phyloP scores from a whole-genome alignment of 2,113 vertebrate species.

The mouse (Mus musculus) region DNA sequence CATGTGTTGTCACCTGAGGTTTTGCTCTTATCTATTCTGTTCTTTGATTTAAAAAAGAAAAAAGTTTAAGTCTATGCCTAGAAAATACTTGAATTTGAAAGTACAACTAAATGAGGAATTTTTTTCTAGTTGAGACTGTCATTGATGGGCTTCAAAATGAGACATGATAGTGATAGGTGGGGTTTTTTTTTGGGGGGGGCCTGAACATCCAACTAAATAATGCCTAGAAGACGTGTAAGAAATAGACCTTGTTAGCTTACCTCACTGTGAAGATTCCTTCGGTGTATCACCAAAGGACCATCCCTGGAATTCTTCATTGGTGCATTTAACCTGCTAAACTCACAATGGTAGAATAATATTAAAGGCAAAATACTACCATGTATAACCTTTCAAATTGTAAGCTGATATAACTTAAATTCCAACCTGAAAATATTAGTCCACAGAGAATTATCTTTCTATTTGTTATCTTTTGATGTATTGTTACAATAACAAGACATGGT shows the following conservation, averaged over 20 bases:
- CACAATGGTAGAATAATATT: constrained; percentile 45
- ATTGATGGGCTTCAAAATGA: constrained; percentile 14
- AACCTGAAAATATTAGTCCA: constrained; percentile 65
- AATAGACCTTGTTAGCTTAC: constrained; percentile 43
- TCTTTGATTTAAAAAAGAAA: neutral
- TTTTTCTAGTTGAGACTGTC: constrained; percentile 3
- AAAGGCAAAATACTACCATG: constrained; percentile 47
- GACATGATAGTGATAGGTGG: constrained; percentile 3
- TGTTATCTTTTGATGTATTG: constrained; percentile 67
- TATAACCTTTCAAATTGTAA: constrained; percentile 52
- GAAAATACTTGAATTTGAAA: constrained; percentile 46
- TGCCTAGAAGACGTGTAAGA: constrained; percentile 16
- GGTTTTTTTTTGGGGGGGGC: constrained; percentile 39
- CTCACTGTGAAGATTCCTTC: constrained; percentile 49
- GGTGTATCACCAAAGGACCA: constrained; percentile 32
- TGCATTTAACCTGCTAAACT: constrained; percentile 51
- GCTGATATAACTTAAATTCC: constrained; percentile 65
- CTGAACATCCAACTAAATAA: constrained; percentile 49
- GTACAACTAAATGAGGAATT: neutral
- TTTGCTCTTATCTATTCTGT: too few relatives aligned
- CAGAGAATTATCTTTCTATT: constrained; percentile 53
- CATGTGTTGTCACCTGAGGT: too few relatives aligned
- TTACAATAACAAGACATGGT: constrained; percentile 65
- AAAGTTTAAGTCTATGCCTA: neutral
- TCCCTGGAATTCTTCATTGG: constrained; percentile 35